A percentile compares a stretch with the other conserved stretches of the same genome.
Evolutionary conservation across 2,797 vertebrate genomes (phyloP).

Genomic region (Cryptoblepharus egeriae): DNA sequence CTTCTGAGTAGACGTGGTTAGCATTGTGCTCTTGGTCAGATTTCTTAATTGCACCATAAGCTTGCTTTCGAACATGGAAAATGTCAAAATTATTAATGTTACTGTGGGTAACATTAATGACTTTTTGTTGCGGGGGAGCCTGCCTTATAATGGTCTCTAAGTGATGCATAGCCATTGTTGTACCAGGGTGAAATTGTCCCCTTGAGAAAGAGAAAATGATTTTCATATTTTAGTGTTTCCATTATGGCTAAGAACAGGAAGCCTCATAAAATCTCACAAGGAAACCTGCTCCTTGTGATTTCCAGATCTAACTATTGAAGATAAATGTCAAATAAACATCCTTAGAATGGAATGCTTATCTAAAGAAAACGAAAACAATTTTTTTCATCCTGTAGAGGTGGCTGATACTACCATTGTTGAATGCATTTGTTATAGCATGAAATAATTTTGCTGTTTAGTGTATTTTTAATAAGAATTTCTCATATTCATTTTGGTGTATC

Average conservation of each 20-base stretch:
- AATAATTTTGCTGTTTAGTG: not conserved
- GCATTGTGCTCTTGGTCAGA: not conserved
- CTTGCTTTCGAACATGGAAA: not conserved
- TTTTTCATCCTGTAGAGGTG: too few species aligned
- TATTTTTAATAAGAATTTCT: not conserved
- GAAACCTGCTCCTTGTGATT: conserved; percentile 30
- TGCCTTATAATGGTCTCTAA: conserved; percentile 1
- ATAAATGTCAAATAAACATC: conserved; percentile 30
- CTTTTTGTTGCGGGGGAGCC: not conserved
- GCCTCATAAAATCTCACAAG: not conserved
- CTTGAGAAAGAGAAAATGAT: conserved; percentile 10
- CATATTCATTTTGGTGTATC: not conserved
- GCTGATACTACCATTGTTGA: not conserved
- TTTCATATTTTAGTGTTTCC: conserved; percentile 24
- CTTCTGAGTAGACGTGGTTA: too few species aligned
- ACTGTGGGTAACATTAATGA: not conserved
- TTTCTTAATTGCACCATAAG: not conserved
- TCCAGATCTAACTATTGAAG: conserved; percentile 8
- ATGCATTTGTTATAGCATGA: not conserved
- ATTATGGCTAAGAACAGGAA: conserved; percentile 22
- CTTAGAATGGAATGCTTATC: not conserved
- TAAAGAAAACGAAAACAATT: not conserved
- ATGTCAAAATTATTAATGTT: not conserved
- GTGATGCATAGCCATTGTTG: not conserved
- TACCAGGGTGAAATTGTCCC: not conserved